Evolutionary conservation across 2,113 vertebrate genomes (phyloP), one percentile per base, ranked within the genome.

Genomic region (Pelecanoides urinatrix): DNA sequence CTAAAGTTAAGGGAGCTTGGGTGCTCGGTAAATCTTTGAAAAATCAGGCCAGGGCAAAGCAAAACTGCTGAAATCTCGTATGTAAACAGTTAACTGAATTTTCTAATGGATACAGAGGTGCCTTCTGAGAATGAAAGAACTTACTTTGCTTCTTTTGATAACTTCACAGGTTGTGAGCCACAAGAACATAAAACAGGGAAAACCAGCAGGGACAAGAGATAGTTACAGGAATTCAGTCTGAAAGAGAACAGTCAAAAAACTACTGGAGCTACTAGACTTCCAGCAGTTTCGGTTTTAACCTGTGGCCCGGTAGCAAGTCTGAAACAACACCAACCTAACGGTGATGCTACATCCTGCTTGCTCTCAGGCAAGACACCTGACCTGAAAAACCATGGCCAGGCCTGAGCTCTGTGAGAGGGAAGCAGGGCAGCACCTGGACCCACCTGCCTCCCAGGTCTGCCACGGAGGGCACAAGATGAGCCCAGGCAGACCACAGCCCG

Each of bases 321-420:
- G 2, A 71, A 88, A 58, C 8, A 80, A 3, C 8, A 16, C 26
- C 21, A 40, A 75, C 27, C 9, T 45, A 20, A 53, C 1, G 0
- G 20, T 1, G 4, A 42, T n/a, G 15, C 40, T 68, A 62, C 42
- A 11, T 50, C 40, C 27, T 1, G 0, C 13, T 59, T 40, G 15
- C 1, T 2, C 32, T 75, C 34, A 36, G 42, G 45, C 53, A 45
- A 42, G 26, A 32, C 10, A 7, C 19, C 6, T 45, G 32, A 55
- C 19, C 52, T 34, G 36, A 45, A 86, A 49, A 72, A 53, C 15
- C 2, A 0, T 2, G 6, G 18, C 19, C 38, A 45, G 52, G 7
- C 38, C 30, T 42, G 38, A 83, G 40, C 11, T 72, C 38, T 25
- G 25, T 12, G 21, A 52, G 56, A 25, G 4, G 14, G 6, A 42